Evolutionary conservation across 2,797 vertebrate species (phyloP).

Genomic region (Ctenopoma multispine): DNA sequence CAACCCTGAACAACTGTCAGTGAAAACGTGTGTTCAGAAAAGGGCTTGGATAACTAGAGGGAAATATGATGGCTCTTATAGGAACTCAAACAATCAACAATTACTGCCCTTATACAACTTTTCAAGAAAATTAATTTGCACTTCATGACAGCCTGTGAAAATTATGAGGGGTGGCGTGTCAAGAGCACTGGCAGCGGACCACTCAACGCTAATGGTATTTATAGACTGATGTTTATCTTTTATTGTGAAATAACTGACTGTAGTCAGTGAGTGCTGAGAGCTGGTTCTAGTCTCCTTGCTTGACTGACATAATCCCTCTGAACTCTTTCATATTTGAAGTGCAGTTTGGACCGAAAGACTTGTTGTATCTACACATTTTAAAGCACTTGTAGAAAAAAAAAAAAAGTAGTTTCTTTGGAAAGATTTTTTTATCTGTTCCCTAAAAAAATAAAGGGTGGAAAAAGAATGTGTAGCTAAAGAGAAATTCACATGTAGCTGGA

Average conservation of each 20-base stretch:
- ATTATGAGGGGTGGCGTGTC: neutral
- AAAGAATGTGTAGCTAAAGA: no score
- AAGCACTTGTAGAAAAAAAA: no score
- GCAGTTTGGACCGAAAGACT: neutral
- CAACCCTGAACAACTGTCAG: conserved; percentile 25
- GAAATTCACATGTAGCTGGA: no score
- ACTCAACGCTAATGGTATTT: neutral
- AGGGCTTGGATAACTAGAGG: conserved; percentile 12
- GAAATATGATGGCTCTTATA: conserved; percentile 24
- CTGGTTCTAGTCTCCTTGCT: neutral
- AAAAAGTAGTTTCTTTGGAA: no score
- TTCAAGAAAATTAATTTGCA: conserved; percentile 10
- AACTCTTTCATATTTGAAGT: neutral
- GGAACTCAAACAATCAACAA: conserved; percentile 23
- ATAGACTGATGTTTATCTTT: conserved; percentile 11
- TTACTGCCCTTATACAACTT: conserved; percentile 9
- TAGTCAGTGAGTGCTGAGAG: neutral
- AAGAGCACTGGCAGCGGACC: conserved; percentile 4
- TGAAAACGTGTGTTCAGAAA: conserved; percentile 18
- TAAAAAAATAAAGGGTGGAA: no score
- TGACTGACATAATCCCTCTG: neutral
- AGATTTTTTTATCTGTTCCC: no score
- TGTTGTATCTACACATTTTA: no score
- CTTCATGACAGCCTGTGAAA: neutral
- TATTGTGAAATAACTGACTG: conserved; percentile 8